phyloP scores from a whole-genome alignment of 1,140 invertebrate genomes.

The Condylostylus longicornis region DNA sequence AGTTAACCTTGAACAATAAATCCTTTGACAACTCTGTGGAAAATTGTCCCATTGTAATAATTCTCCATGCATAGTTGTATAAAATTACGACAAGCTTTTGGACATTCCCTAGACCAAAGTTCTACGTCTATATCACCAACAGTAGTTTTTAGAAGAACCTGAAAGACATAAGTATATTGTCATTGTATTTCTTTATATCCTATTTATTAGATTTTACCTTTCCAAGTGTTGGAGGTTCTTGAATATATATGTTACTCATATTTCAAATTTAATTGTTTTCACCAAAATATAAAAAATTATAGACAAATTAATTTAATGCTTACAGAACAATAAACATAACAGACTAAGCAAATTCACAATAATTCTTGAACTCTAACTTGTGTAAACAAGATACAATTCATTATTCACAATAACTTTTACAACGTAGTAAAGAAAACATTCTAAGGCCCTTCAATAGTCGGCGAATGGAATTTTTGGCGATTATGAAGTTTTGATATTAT shows the following conservation, averaged over 20 bases:
- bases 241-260: conserved; percentile 94
- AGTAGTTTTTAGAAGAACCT: conserved; percentile 83
- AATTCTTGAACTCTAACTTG: too few species aligned
- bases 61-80: conserved; percentile 93
- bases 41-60: conserved; percentile 87
- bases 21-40: conserved; percentile 78
- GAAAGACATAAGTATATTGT: conserved; percentile 8
- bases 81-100: conserved; percentile 92
- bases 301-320: not conserved
- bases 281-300: not conserved
- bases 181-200: not conserved
- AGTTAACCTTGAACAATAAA: conserved; percentile 76
- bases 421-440: too few species aligned
- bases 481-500: too few species aligned
- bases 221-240: conserved; percentile 85
- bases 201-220: conserved; percentile 49
- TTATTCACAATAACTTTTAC: too few species aligned
- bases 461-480: too few species aligned
- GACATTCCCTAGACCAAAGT: conserved; percentile 92
- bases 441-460: too few species aligned
- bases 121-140: conserved; percentile 96
- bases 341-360: too few species aligned
- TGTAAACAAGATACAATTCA: too few species aligned
- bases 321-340: too few species aligned
- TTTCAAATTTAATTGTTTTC: too few species aligned